phyloP scores from a whole-genome alignment of 2,888 invertebrate genomes.

The Zygogramma bicolorata region DNA sequence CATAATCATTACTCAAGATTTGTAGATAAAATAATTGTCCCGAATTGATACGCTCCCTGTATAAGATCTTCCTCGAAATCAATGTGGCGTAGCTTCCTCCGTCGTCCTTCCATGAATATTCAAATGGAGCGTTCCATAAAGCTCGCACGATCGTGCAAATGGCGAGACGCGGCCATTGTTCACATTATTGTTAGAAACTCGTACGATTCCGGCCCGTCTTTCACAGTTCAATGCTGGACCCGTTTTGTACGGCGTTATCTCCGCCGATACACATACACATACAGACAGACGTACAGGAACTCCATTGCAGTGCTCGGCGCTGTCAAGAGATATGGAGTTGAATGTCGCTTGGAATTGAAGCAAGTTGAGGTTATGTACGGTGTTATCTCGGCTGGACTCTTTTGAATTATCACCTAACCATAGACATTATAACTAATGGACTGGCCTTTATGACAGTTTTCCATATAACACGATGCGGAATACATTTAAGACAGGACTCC shows the following conservation, averaged over 20 bases:
- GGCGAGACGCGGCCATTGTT: constrained; percentile 27
- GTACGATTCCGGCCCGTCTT: constrained; percentile 28
- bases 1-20: too few species aligned
- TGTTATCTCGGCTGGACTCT: background rate
- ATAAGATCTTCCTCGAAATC: background rate
- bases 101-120: constrained; percentile 28
- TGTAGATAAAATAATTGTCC: too few species aligned
- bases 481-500: too few species aligned
- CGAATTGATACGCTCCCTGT: background rate
- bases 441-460: too few species aligned
- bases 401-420: too few species aligned
- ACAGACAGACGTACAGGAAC: constrained; percentile 11
- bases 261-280: constrained; percentile 15
- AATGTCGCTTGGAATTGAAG: background rate
- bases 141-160: constrained; percentile 31
- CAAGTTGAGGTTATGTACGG: background rate
- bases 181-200: constrained; percentile 24
- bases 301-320: constrained; percentile 1
- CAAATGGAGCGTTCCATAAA: constrained; percentile 28
- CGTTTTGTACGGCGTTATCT: constrained; percentile 30
- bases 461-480: too few species aligned
- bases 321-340: constrained; percentile 19
- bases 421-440: too few species aligned
- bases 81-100: constrained; percentile 12
- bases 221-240: constrained; percentile 20